Conservation (phyloP, 2,797 vertebrate species). For the Lutjanus argentimaculatus region DNA sequence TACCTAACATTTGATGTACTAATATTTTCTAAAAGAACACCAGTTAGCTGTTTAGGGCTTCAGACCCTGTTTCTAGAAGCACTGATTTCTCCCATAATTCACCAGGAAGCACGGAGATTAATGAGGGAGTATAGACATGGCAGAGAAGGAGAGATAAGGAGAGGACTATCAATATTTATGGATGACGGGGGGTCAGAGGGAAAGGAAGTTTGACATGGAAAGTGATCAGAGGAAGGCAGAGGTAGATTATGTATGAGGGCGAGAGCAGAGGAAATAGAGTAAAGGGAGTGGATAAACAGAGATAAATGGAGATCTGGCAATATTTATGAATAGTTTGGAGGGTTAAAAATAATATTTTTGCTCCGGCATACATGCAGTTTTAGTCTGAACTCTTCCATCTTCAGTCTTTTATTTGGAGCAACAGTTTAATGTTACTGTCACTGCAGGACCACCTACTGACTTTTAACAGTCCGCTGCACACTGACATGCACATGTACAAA, state of each 20-base stretch:
- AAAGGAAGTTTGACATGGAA: conserved; percentile 30
- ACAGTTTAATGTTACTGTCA: conserved; percentile 11
- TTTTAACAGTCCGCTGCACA: neutral
- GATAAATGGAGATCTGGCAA: conserved; percentile 37
- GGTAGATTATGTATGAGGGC: conserved; percentile 23
- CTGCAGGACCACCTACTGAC: conserved; percentile 32
- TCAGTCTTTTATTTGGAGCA: conserved; percentile 6
- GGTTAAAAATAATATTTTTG: conserved; percentile 29
- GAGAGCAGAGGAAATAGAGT: conserved; percentile 29
- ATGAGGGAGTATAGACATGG: neutral
- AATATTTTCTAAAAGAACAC: neutral
- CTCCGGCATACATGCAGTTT: neutral
- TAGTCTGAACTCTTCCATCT: neutral
- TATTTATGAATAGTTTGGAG: conserved; percentile 42
- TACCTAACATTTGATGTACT: too few relatives aligned
- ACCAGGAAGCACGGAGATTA: too few relatives aligned
- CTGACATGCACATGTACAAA: neutral
- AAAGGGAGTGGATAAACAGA: conserved; percentile 46
- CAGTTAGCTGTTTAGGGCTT: neutral
- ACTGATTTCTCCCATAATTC: neutral
- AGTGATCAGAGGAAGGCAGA: conserved; percentile 34
- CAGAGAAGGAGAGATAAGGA: conserved; percentile 21
- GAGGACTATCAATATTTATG: conserved; percentile 44
- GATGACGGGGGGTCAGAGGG: conserved; percentile 14
- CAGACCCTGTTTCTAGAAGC: neutral